phyloP scores from a whole-genome alignment of 2,888 invertebrate genomes.

The Eupithecia pulchellata region DNA sequence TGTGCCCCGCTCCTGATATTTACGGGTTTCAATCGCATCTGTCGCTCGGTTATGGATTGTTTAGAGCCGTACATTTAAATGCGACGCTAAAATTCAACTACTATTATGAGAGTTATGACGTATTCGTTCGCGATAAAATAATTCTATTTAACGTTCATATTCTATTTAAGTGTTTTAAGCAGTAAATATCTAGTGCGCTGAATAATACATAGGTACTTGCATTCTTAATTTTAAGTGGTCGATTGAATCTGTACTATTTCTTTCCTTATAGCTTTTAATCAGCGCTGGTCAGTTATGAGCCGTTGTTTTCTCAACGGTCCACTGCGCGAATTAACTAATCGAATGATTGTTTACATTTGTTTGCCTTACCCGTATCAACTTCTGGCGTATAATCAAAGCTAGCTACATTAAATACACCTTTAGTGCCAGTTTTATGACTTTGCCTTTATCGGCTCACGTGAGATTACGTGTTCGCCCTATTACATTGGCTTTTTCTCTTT shows the following conservation, averaged over 20 bases:
- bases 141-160: slow-evolving; percentile 10
- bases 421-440: slow-evolving; percentile 75
- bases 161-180: neutral
- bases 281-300: slow-evolving; percentile 58
- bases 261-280: slow-evolving; percentile 66
- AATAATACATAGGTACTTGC: neutral
- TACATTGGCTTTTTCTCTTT: slow-evolving; percentile 63
- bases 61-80: slow-evolving; percentile 42
- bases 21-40: slow-evolving; percentile 79
- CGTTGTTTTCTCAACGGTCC: slow-evolving; percentile 58
- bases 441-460: slow-evolving; percentile 72
- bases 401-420: slow-evolving; percentile 80
- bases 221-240: slow-evolving; percentile 31
- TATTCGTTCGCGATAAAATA: slow-evolving; percentile 27
- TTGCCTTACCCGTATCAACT: slow-evolving; percentile 64
- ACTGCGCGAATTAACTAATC: slow-evolving; percentile 73
- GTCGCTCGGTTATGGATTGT: slow-evolving; percentile 53
- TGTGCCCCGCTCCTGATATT: slow-evolving; percentile 69
- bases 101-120: slow-evolving; percentile 30
- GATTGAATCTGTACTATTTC: slow-evolving; percentile 46
- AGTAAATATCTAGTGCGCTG: slow-evolving; percentile 5
- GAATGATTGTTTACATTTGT: slow-evolving; percentile 77
- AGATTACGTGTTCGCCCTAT: slow-evolving; percentile 76
- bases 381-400: slow-evolving; percentile 75
- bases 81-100: slow-evolving; percentile 33